Conservation (phyloP, 2,113 vertebrate species). For the Chinchilla lanigera region DNA sequence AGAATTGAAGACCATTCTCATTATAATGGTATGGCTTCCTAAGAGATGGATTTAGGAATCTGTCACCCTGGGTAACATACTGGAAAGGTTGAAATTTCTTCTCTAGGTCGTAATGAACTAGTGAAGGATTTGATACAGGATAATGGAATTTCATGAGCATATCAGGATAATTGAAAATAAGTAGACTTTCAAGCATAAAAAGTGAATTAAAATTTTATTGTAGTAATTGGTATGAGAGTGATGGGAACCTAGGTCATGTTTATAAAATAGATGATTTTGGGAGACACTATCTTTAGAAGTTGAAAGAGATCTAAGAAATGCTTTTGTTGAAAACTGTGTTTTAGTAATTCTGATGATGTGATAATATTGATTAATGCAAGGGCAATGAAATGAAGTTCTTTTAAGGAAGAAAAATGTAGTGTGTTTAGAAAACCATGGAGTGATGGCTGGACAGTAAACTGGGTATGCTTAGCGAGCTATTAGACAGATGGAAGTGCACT, state of each 20-base stretch:
- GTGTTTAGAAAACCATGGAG: not conserved
- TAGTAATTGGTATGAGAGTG: not conserved
- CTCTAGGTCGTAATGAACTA: not conserved
- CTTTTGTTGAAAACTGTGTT: not conserved
- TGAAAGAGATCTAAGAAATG: not conserved
- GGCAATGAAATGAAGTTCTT: not conserved
- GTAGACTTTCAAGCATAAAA: not conserved
- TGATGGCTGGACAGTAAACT: not conserved
- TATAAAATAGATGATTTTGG: not conserved
- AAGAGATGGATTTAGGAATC: not conserved
- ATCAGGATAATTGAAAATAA: not conserved
- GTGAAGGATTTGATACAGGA: constrained; percentile 35
- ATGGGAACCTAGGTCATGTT: not conserved
- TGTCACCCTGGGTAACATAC: not conserved
- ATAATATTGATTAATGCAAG: not conserved
- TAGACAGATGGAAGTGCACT: not conserved
- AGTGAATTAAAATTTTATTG: not conserved
- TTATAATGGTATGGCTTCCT: not conserved
- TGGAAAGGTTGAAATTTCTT: not conserved
- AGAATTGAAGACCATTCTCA: not conserved
- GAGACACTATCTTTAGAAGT: not conserved
- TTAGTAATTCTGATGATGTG: not conserved
- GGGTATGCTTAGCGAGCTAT: not conserved
- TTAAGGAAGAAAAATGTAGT: not conserved
- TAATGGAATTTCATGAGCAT: not conserved